These are phyloP conservation scores for Hemistola chrysoprasaria DNA, from an alignment of 2,888 invertebrate species.

Conservation along the genomic window DNA sequence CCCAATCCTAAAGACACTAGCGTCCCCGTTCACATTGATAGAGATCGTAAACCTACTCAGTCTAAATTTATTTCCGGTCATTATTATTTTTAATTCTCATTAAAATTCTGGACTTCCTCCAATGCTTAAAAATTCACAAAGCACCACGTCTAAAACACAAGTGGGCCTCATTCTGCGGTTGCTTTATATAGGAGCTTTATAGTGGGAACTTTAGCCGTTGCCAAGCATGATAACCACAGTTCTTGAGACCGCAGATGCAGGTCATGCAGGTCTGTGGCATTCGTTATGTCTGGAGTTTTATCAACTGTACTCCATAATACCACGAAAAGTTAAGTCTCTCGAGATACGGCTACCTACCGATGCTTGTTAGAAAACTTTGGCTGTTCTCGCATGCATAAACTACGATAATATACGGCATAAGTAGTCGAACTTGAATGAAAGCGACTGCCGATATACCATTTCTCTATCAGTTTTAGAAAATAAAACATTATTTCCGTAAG, in stretches of 20 bases:
- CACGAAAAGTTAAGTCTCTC: background rate
- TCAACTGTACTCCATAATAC: conserved; percentile 4
- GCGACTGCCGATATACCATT: too few species aligned
- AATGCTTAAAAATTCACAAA: conserved; percentile 12
- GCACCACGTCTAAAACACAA: conserved; percentile 23
- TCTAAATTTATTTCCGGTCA: too few species aligned
- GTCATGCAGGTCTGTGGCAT: conserved; percentile 3
- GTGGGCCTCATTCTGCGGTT: conserved; percentile 24
- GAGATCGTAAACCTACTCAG: too few species aligned
- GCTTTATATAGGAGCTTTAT: conserved; percentile 24
- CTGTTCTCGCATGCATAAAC: too few species aligned
- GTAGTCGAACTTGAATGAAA: too few species aligned
- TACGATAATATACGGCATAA: too few species aligned
- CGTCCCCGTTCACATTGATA: too few species aligned
- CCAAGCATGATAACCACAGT: conserved; percentile 18
- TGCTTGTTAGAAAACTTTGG: too few species aligned
- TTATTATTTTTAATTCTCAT: background rate
- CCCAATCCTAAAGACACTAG: too few species aligned
- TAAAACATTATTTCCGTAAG: too few species aligned
- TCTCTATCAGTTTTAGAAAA: too few species aligned
- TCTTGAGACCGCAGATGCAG: conserved; percentile 20
- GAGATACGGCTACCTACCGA: background rate
- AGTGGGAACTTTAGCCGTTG: conserved; percentile 21
- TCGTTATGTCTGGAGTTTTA: conserved; percentile 12
- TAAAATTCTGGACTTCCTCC: conserved; percentile 4